Percentiles rank a stretch among this genome's conserved stretches.
phyloP scores from a whole-genome alignment of 2,113 vertebrate genomes.

The human region DNA sequence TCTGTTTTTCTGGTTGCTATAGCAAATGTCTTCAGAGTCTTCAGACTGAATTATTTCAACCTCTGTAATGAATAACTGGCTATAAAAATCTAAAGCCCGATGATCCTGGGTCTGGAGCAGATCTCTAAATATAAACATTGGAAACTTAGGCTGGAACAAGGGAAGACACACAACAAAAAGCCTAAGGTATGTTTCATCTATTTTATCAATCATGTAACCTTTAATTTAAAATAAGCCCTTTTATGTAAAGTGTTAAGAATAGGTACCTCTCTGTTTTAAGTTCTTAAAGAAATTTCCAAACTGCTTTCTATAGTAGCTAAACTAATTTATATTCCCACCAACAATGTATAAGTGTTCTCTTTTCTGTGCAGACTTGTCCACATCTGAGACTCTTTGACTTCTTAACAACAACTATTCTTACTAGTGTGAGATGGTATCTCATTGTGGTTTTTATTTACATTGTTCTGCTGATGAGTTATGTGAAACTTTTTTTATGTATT shows the following conservation, averaged over 20 bases:
- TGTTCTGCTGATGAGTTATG: no score
- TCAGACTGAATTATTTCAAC: not conserved
- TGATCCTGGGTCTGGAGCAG: not conserved
- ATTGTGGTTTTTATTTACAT: no score
- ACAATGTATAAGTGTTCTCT: no score
- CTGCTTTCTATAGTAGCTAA: no score
- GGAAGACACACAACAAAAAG: not conserved
- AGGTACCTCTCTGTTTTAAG: not conserved
- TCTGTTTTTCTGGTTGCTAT: not conserved
- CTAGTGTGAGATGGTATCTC: no score
- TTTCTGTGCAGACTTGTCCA: no score
- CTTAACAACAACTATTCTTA: no score
- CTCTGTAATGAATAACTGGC: not conserved
- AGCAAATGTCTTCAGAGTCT: not conserved
- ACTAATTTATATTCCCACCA: no score
- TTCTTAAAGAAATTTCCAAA: no score
- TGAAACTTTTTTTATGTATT: no score
- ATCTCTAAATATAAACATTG: not conserved
- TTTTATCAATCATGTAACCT: not conserved
- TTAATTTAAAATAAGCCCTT: not conserved
- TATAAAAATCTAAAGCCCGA: not conserved
- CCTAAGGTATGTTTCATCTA: not conserved
- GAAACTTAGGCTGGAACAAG: not conserved
- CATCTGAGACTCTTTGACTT: no score
- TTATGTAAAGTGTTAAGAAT: not conserved